A percentile compares a stretch with the other conserved stretches of the same genome.
Conservation (phyloP, 2,113 vertebrate genomes). For the Etia nguti region DNA sequence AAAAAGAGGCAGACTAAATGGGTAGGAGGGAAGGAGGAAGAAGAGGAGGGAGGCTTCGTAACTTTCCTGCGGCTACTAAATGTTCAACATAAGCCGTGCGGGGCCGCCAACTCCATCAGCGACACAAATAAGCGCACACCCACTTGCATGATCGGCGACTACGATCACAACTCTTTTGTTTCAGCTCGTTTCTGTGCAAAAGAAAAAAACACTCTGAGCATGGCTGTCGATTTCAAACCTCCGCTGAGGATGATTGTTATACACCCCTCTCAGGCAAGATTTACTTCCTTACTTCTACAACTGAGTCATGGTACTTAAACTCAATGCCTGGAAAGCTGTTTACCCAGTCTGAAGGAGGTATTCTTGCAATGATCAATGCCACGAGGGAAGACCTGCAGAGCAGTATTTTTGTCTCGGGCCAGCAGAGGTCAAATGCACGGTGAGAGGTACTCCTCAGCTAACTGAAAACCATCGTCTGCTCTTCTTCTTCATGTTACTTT, state of each 20-base stretch:
- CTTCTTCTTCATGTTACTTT: neutral
- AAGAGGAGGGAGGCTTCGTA: neutral
- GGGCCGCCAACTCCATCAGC: neutral
- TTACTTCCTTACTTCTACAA: constrained; percentile 47
- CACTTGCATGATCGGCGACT: neutral
- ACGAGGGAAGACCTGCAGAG: constrained; percentile 43
- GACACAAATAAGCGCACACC: neutral
- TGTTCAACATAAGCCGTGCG: neutral
- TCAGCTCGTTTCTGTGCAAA: constrained; percentile 2
- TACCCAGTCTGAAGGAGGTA: constrained; percentile 21
- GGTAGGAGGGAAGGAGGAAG: neutral
- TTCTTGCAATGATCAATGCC: constrained; percentile 58
- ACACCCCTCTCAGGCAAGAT: constrained; percentile 34
- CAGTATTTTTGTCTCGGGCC: constrained; percentile 25
- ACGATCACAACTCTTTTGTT: constrained; percentile 6
- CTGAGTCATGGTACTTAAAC: constrained; percentile 44
- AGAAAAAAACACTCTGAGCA: neutral
- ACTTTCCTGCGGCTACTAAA: neutral
- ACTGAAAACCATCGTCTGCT: neutral
- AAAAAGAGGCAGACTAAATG: constrained; percentile 24
- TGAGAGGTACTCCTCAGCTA: neutral
- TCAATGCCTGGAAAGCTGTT: constrained; percentile 15
- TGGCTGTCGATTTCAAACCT: constrained; percentile 1
- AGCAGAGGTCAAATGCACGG: constrained; percentile 29
- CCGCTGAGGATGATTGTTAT: constrained; percentile 36